Evolutionary conservation across 2,113 vertebrate species (phyloP).

Genomic region (Bostrychus sinensis): DNA sequence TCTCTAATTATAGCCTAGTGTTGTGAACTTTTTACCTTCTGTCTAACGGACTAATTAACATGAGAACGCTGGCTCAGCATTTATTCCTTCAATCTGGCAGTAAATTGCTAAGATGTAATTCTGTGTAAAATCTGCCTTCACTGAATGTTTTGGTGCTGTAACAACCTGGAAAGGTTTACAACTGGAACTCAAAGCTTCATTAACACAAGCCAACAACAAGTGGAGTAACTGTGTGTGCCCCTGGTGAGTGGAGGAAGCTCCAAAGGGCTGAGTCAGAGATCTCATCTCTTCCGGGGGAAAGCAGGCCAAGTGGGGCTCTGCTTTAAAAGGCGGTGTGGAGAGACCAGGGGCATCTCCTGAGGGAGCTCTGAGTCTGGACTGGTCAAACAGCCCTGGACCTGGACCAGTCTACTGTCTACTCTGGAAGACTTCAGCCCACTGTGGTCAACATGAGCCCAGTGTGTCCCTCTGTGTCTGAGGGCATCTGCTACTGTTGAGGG

Average conservation of each 20-base stretch:
- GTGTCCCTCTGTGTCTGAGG: not conserved
- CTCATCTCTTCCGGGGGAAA: conserved; percentile 78
- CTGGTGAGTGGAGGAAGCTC: conserved; percentile 76
- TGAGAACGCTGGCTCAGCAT: too few relatives aligned
- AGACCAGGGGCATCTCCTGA: conserved; percentile 66
- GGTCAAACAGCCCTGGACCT: conserved; percentile 63
- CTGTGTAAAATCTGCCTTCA: too few relatives aligned
- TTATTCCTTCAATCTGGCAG: too few relatives aligned
- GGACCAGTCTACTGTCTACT: conserved; percentile 30
- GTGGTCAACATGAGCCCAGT: conserved; percentile 39
- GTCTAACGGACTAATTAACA: too few relatives aligned
- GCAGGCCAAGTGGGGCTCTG: conserved; percentile 40
- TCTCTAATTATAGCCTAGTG: not conserved
- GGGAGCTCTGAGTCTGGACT: conserved; percentile 56
- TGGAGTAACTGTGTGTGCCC: conserved; percentile 36
- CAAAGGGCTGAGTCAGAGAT: conserved; percentile 80
- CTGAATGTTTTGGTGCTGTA: too few relatives aligned
- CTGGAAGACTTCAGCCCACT: conserved; percentile 72
- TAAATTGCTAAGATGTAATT: too few relatives aligned
- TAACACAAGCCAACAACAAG: not conserved
- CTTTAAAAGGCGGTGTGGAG: conserved; percentile 69
- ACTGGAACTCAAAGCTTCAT: not conserved
- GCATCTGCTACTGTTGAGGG: not conserved
- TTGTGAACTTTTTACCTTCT: not conserved
- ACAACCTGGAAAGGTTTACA: too few relatives aligned